Conservation (phyloP, 2,888 invertebrate genomes). For the Lordiphosa fenestrarum region DNA sequence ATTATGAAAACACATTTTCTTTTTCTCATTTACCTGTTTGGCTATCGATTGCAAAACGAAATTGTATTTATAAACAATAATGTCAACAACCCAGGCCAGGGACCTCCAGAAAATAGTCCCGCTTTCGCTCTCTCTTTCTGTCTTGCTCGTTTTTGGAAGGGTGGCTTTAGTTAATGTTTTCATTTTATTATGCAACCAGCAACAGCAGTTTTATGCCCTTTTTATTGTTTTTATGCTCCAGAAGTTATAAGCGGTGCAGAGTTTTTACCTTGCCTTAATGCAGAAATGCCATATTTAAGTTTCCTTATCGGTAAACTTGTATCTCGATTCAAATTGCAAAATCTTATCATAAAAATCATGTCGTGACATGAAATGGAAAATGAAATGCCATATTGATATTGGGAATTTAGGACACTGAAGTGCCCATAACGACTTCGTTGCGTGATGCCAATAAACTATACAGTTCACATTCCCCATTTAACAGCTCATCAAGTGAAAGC, state of each 20-base stretch:
- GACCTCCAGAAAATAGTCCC: conserved; percentile 40
- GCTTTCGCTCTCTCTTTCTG: too few relatives aligned
- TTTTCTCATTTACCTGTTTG: conserved; percentile 15
- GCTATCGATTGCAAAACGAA: conserved; percentile 39
- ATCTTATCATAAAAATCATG: conserved; percentile 53
- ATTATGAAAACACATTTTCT: conserved; percentile 1
- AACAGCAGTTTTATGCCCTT: conserved; percentile 55
- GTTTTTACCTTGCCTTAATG: conserved; percentile 15
- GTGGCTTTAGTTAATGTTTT: conserved; percentile 36
- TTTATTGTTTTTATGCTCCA: conserved; percentile 45
- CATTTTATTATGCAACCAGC: conserved; percentile 57
- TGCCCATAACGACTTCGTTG: conserved; percentile 40
- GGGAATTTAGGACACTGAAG: conserved; percentile 53
- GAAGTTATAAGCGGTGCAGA: conserved; percentile 23
- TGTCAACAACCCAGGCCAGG: conserved; percentile 37
- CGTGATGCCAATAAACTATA: conserved; percentile 46
- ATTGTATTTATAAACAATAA: conserved; percentile 54
- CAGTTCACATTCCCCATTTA: conserved; percentile 42
- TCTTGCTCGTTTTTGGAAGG: too few relatives aligned
- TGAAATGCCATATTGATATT: conserved; percentile 22
- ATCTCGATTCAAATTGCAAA: conserved; percentile 54
- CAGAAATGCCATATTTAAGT: conserved; percentile 2
- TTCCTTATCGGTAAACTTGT: conserved; percentile 20
- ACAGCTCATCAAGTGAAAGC: conserved; percentile 50
- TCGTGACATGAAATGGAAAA: conserved; percentile 34